Percentiles rank a stretch among this genome's conserved stretches.
These are phyloP conservation scores for Myotis myotis DNA, from an alignment of 2,797 vertebrate genomes.

Conservation along the genomic window DNA sequence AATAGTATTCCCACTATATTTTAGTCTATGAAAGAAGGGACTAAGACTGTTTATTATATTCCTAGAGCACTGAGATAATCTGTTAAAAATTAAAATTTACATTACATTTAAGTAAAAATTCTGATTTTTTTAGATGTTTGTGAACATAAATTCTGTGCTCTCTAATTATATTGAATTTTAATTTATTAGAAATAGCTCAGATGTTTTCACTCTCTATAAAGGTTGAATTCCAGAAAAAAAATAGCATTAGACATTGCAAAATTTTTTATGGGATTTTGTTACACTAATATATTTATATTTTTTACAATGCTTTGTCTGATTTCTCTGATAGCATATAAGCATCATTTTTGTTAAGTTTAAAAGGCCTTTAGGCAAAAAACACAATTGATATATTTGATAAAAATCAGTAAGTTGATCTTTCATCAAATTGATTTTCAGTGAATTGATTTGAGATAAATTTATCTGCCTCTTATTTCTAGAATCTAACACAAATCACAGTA, in stretches of 20 bases:
- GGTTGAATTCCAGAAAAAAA: background rate
- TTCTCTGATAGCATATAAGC: background rate
- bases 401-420: background rate
- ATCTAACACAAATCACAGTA: background rate
- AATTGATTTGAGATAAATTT: background rate
- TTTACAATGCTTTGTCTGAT: background rate
- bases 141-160: background rate
- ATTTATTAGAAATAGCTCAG: background rate
- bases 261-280: background rate
- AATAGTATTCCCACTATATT: background rate
- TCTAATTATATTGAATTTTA: constrained; percentile 18
- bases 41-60: background rate
- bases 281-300: background rate
- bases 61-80: background rate
- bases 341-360: background rate
- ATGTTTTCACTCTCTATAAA: background rate
- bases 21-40: background rate
- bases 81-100: background rate
- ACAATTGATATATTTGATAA: background rate
- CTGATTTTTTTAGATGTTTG: background rate
- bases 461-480: background rate
- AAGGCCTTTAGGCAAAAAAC: constrained; percentile 1
- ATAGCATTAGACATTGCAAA: background rate
- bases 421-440: background rate
- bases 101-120: background rate